Evolutionary conservation across 2,113 vertebrate species (phyloP).

Genomic region (Pelmatolapia mariae): DNA sequence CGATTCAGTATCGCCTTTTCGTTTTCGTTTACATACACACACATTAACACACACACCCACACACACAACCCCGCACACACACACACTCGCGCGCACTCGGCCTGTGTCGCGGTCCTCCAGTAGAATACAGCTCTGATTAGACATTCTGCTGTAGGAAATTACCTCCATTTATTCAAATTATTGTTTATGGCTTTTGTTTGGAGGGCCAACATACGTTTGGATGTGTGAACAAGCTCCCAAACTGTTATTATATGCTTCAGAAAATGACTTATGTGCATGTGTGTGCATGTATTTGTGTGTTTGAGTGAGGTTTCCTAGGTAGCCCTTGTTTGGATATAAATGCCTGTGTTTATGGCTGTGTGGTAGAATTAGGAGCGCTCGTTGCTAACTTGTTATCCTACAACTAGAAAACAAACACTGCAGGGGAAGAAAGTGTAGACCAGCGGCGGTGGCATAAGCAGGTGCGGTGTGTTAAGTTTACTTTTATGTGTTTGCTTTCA

Average conservation of each 20-base stretch:
- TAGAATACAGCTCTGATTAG: conserved; percentile 73
- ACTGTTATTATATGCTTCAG: conserved; percentile 76
- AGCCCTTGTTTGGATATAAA: conserved; percentile 53
- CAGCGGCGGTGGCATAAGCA: not conserved
- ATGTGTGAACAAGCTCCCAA: conserved; percentile 67
- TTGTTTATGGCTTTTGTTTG: conserved; percentile 77
- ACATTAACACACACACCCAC: not conserved
- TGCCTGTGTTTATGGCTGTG: conserved; percentile 26
- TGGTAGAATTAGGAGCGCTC: conserved; percentile 20
- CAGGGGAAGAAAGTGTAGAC: not conserved
- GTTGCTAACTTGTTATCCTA: conserved; percentile 12
- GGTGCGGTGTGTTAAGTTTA: rapidly evolving
- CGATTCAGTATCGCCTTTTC: not conserved
- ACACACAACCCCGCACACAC: not conserved
- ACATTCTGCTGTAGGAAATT: conserved; percentile 71
- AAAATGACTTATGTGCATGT: conserved; percentile 42
- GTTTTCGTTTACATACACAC: not conserved
- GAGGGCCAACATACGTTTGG: conserved; percentile 66
- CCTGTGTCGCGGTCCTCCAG: conserved; percentile 49
- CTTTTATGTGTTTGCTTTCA: not conserved
- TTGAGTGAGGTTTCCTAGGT: conserved; percentile 37
- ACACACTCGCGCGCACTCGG: rapidly evolving
- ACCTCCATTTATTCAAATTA: conserved; percentile 78
- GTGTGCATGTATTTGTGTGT: conserved; percentile 6
- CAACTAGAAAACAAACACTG: conserved; percentile 33